Evolutionary conservation across 1,140 invertebrate species (phyloP).

Genomic region (Drosophila takahashii): DNA sequence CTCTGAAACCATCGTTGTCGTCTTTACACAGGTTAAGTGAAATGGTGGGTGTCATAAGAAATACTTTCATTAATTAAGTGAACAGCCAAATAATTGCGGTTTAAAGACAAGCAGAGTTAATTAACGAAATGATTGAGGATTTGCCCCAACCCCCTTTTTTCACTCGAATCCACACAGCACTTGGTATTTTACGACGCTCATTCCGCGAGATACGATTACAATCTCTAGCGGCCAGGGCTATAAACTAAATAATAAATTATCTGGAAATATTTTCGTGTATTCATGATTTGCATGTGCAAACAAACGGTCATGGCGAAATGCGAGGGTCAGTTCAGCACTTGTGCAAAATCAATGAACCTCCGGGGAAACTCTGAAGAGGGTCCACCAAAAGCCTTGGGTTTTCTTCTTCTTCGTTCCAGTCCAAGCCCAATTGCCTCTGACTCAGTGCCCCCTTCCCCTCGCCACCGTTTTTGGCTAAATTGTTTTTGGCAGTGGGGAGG

Average conservation of each 20-base stretch:
- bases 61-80: conserved; percentile 26
- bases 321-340: conserved; percentile 9
- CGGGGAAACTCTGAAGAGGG: conserved; percentile 4
- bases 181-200: neutral
- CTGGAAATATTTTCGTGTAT: conserved; percentile 18
- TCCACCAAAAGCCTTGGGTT: neutral
- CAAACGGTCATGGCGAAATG: conserved; percentile 2
- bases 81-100: conserved; percentile 16
- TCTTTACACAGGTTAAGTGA: conserved; percentile 8
- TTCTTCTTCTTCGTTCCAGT: neutral
- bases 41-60: conserved; percentile 20
- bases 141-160: neutral
- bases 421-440: conserved; percentile 17
- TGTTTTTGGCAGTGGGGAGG: conserved; percentile 10
- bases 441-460: neutral
- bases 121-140: conserved; percentile 22
- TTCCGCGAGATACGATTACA: neutral
- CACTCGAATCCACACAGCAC: neutral
- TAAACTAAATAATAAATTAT: conserved; percentile 18
- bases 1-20: neutral
- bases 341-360: conserved; percentile 18
- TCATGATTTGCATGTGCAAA: conserved; percentile 21
- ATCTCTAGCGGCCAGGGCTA: neutral
- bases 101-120: conserved; percentile 22
- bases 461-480: conserved; percentile 7